Evolutionary conservation across 2,797 vertebrate species (phyloP), one percentile per base, ranked within the genome.

Genomic region (Poeciliopsis turneri): DNA sequence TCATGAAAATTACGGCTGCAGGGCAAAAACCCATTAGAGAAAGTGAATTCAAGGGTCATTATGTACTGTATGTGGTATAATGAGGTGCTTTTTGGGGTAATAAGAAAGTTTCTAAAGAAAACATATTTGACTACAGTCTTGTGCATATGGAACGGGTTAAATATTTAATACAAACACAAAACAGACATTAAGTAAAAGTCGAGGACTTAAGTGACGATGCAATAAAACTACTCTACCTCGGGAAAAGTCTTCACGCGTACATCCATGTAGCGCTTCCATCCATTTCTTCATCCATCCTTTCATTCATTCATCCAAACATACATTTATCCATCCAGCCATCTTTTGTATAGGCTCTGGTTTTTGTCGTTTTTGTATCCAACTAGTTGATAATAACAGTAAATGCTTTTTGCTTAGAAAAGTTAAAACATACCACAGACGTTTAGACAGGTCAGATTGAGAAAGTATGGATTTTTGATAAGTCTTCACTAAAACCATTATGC

Each of bases 11-110:
- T 18, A 77, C 5, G 10, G 12, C 78, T 78, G 66, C 25, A 36
- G 47, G 47, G 39, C 23, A 36, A 68, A 66, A 78, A 53, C 45
- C 43, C 15, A 76, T 59, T 4, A 28, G 13, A 45, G 20, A 49
- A 81, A 72, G 79, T 53, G 16, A 77, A 82, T 76, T 72, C 61
- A 51, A 72, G 70, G 78, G 49, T 82, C 55, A 75, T 74, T 74
- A 76, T 73, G 70, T 55, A 78, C 36, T 36, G 39, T 57, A 71
- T 15, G 30, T 41, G 51, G 51, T 28, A 53, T 74, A 78, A 87
- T 80, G 73, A 82, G 49, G 16, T 79, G 41, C 45, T 77, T 85
- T 77, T 79, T 45, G 3, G 51, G 75, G 28, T 79, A 61, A 84
- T 78, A 71, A 74, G 43, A 81, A 68, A 20, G 33, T 9, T 43